phyloP scores from a whole-genome alignment of 2,113 vertebrate species.

The Tiliqua scincoides region DNA sequence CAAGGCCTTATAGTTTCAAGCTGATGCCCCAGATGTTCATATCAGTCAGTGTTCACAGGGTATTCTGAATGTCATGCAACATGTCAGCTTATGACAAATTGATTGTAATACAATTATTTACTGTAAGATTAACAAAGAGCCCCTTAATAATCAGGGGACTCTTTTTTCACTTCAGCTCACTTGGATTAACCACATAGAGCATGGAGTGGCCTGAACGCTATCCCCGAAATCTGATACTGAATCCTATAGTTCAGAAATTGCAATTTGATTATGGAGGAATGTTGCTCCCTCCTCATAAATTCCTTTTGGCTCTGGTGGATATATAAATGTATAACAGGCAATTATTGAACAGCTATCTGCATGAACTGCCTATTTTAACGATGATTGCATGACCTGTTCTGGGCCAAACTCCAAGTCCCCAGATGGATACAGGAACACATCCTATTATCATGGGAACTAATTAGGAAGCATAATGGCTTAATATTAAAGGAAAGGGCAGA shows the following conservation, averaged over 20 bases:
- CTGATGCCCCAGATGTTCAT: too few species aligned
- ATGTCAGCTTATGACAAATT: too few species aligned
- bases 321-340: not conserved
- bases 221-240: not conserved
- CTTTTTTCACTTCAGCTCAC: not conserved
- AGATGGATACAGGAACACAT: not conserved
- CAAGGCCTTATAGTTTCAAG: too few species aligned
- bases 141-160: not conserved
- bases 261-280: not conserved
- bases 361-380: not conserved
- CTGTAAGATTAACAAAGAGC: not conserved
- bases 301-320: not conserved
- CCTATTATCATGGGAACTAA: not conserved
- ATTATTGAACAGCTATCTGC: not conserved
- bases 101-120: too few species aligned
- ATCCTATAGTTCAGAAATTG: not conserved
- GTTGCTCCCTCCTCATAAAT: not conserved
- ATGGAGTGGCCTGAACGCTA: not conserved
- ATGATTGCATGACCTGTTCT: not conserved
- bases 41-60: not conserved
- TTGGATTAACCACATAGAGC: not conserved
- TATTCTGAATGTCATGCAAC: not conserved
- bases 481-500: not conserved
- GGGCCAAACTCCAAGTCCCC: not conserved
- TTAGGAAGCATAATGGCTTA: not conserved